Evolutionary conservation across 2,113 vertebrate species (phyloP), one percentile per base, ranked within the genome.

Genomic region (Numenius arquata): DNA sequence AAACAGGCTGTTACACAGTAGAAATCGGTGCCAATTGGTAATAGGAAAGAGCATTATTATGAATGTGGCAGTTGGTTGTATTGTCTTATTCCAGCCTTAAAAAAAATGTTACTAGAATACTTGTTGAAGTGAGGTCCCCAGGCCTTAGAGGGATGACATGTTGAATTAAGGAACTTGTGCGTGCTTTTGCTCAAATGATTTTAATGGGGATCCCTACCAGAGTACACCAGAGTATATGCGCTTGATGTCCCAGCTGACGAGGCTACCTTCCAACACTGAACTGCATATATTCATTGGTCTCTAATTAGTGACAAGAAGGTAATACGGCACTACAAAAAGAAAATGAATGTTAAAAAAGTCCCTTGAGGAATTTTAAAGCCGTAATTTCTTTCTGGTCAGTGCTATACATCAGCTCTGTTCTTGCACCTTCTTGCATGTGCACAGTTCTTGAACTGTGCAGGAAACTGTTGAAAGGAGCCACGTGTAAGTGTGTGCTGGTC

Each of bases 81-180:
- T 53, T 81, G 58, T 36, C 34, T 90, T 88, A 62, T 84, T 90
- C 56, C 76, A 86, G 85, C 56, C 71, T 93, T 92, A 78, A 92
- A 93, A 90, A 85, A 90, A 86, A 88, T 62, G 29, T 21, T 88
- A 76, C 59, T 48, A 67, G 76, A 95, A 81, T 90, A 89, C 36
- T 89, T 71, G 63, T 71, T 92, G 93, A 92, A 93, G 36, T 80
- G 79, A 90, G 47, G 70, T 97, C 83, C 72, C 80, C 65, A 94
- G 86, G 92, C 86, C 78, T 96, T 90, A 65, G 63, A 78, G 86
- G 58, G 83, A 93, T 94, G 95, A 87, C 94, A 93, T 7, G 7
- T 93, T 95, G 92, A 93, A 94, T 96, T 96, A 92, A 93, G 80
- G 61, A 92, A 56, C 45, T 70, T 68, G 38, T 87, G 40, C 79